Evolutionary conservation across 1,140 invertebrate genomes (phyloP).

Genomic region (Lucilia cuprina): DNA sequence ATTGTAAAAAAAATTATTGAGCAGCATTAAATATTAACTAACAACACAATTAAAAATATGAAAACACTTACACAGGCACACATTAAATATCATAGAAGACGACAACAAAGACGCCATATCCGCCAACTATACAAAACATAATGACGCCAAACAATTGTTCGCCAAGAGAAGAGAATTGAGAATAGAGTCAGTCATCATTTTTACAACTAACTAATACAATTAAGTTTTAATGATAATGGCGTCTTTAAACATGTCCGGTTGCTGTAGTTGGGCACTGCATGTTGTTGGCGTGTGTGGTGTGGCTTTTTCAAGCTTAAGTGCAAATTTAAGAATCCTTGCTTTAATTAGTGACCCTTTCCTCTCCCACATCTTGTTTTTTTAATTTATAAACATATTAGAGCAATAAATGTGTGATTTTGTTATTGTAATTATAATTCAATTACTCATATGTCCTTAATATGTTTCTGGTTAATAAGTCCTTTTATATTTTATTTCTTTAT

Average conservation of each 20-base stretch:
- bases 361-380: too few relatives aligned
- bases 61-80: background rate
- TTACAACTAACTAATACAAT: background rate
- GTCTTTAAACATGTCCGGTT: background rate
- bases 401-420: too few relatives aligned
- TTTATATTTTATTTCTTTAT: too few relatives aligned
- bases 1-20: background rate
- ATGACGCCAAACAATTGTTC: background rate
- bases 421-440: background rate
- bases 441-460: background rate
- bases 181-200: background rate
- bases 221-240: background rate
- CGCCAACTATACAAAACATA: background rate
- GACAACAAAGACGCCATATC: background rate
- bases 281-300: background rate
- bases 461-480: background rate
- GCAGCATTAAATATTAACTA: too few relatives aligned
- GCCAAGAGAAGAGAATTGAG: background rate
- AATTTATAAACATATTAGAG: too few relatives aligned
- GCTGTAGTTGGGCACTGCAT: background rate
- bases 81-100: background rate
- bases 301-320: background rate
- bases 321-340: background rate
- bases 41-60: background rate
- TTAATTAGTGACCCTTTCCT: background rate